Evolutionary conservation across 92 coral and sea anemone genomes (phyloP).

Genomic region (Hydrozoanthus gracilis): DNA sequence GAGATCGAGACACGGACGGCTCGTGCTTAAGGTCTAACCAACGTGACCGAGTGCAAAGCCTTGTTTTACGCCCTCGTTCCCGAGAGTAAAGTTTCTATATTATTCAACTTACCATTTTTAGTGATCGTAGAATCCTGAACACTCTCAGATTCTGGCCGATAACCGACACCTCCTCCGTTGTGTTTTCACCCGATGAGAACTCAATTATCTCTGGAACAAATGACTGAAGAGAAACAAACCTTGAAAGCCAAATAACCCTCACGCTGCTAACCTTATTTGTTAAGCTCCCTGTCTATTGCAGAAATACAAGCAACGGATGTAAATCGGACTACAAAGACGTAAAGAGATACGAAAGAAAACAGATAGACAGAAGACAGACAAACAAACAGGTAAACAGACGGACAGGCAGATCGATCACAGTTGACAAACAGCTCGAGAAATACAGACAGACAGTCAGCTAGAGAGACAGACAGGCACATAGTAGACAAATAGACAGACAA

Average conservation of each 20-base stretch:
- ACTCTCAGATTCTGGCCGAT: slow-evolving; percentile 96
- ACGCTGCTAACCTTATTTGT: too few species aligned
- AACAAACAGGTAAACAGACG: not conserved
- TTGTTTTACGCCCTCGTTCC: not conserved
- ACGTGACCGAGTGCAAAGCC: too few species aligned
- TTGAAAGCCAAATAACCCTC: not conserved
- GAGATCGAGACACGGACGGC: too few species aligned
- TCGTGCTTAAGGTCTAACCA: too few species aligned
- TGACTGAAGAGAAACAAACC: slow-evolving; percentile 64
- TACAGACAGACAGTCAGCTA: too few species aligned
- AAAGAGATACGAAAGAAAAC: not conserved
- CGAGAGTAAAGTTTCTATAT: not conserved
- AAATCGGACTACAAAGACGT: too few species aligned
- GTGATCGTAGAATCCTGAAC: slow-evolving; percentile 89
- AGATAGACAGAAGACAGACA: not conserved
- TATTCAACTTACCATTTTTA: slow-evolving; percentile 81
- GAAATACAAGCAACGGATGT: too few species aligned
- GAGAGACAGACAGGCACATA: not conserved
- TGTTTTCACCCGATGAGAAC: slow-evolving; percentile 74
- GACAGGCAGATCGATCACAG: too few species aligned
- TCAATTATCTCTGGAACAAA: slow-evolving; percentile 95
- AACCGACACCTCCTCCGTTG: slow-evolving; percentile 87
- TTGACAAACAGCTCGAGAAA: too few species aligned
- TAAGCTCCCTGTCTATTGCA: too few species aligned
- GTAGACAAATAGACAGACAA: not conserved